phyloP scores from a whole-genome alignment of 2,797 vertebrate genomes.

The Crenuchus spilurus region DNA sequence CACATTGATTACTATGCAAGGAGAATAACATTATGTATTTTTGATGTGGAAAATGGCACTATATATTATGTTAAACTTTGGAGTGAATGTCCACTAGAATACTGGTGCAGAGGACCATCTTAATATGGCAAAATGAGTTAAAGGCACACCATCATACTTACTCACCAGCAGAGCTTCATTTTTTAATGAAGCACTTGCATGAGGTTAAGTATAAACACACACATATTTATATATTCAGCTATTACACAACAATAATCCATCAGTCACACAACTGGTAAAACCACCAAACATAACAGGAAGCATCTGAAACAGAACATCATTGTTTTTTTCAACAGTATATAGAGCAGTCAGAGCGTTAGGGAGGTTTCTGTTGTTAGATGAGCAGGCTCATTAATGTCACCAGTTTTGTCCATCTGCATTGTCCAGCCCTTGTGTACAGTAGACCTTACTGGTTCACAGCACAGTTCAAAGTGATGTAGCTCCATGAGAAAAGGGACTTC shows the following conservation, averaged over 20 bases:
- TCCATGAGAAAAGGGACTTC: conserved; percentile 18
- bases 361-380: conserved; percentile 29
- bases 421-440: not conserved
- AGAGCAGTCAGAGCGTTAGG: conserved; percentile 12
- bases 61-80: conserved; percentile 3
- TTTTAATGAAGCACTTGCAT: conserved; percentile 38
- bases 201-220: conserved; percentile 42
- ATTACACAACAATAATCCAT: not conserved
- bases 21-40: conserved; percentile 28
- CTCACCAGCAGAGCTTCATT: conserved; percentile 21
- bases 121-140: conserved; percentile 40
- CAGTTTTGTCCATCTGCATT: not conserved
- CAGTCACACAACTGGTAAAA: conserved; percentile 32
- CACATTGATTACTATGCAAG: conserved; percentile 38
- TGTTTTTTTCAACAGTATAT: conserved; percentile 12
- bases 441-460: conserved; percentile 11
- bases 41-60: conserved; percentile 16
- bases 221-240: conserved; percentile 2
- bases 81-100: not conserved
- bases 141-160: conserved; percentile 51
- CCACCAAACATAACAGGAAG: conserved; percentile 27
- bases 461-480: not conserved
- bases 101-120: conserved; percentile 11
- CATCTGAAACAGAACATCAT: conserved; percentile 15
- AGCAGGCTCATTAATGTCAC: conserved; percentile 4